Evolutionary conservation across 2,797 vertebrate genomes (phyloP).

Genomic region (Xerus rutilus): DNA sequence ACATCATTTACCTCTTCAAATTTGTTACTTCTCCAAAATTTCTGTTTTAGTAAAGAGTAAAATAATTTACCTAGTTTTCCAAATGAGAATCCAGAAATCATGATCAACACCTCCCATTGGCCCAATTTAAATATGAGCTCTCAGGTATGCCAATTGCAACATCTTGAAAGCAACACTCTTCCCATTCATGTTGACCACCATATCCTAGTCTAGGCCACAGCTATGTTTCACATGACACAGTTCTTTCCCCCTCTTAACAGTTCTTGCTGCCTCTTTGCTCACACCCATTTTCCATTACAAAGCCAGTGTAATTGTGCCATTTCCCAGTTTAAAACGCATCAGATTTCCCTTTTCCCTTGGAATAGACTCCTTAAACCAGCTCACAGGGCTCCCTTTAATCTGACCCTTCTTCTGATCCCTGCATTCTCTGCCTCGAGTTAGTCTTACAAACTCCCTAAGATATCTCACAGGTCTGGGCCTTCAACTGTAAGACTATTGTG

Average conservation of each 20-base stretch:
- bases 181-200: too few relatives aligned
- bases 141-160: neutral
- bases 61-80: neutral
- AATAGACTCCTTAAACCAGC: neutral
- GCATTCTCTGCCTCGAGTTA: neutral
- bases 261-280: neutral
- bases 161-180: neutral
- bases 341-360: neutral
- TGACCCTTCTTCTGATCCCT: neutral
- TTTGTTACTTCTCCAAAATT: neutral
- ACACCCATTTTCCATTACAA: neutral
- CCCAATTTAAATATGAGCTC: neutral
- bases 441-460: fast-evolving
- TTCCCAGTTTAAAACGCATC: neutral
- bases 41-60: neutral
- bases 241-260: neutral
- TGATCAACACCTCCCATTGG: neutral
- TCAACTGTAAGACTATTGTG: neutral
- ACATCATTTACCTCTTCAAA: neutral
- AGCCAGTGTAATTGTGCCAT: neutral
- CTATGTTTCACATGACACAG: neutral
- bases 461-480: neutral
- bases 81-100: conserved; percentile 8
- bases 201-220: neutral
- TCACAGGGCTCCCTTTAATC: neutral